Evolutionary conservation across 2,113 vertebrate species (phyloP).

Genomic region (Poicephalus meyeri): DNA sequence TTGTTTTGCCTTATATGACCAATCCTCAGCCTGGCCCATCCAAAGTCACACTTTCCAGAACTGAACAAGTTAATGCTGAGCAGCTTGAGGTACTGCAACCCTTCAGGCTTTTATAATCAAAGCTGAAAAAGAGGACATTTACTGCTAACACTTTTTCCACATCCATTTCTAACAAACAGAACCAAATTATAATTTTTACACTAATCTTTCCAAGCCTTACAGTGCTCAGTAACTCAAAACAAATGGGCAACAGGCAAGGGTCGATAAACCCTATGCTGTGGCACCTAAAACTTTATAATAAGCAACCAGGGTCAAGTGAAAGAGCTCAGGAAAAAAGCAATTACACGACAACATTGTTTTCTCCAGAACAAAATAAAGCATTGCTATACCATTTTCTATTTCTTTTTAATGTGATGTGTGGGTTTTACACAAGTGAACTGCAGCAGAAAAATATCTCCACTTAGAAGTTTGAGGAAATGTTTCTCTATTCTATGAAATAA

Average conservation of each 20-base stretch:
- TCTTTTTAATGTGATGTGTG: not conserved
- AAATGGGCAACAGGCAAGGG: not conserved
- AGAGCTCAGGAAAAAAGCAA: conserved; percentile 15
- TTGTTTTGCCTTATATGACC: not conserved
- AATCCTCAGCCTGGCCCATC: not conserved
- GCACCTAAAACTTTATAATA: conserved; percentile 29
- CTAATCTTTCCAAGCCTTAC: not conserved
- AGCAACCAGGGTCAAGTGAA: conserved; percentile 12
- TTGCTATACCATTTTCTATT: not conserved
- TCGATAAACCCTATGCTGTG: not conserved
- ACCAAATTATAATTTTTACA: conserved; percentile 16
- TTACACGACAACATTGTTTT: conserved; percentile 15
- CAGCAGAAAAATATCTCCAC: conserved; percentile 16
- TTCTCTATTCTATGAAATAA: conserved; percentile 5
- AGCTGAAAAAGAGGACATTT: not conserved
- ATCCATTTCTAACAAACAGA: conserved; percentile 6
- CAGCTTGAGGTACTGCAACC: not conserved
- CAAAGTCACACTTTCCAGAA: not conserved
- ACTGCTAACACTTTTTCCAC: not conserved
- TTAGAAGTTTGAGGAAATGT: not conserved
- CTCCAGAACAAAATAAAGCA: not conserved
- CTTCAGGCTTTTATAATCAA: not conserved
- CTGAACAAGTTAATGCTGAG: not conserved
- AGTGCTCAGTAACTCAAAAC: not conserved
- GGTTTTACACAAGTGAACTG: not conserved